Evolutionary conservation across 2,797 vertebrate genomes (phyloP).

Genomic region (Tarsius wallacei): DNA sequence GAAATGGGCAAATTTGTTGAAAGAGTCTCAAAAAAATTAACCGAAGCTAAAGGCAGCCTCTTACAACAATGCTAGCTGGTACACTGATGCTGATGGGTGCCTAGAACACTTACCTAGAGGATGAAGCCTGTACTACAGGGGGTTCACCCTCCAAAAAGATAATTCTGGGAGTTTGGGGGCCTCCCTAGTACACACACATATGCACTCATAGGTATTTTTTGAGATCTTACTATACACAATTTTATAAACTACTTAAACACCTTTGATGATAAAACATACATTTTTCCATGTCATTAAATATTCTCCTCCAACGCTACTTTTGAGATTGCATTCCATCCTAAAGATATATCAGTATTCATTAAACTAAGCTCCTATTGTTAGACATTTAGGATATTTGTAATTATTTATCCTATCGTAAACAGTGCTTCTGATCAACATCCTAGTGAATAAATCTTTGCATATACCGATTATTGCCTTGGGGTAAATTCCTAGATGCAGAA

Average conservation of each 20-base stretch:
- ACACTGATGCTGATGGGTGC: too few species aligned
- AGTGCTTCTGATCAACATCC: slow-evolving; percentile 44
- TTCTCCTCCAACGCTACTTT: slow-evolving; percentile 9
- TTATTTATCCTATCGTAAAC: slow-evolving; percentile 37
- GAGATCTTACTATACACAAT: neutral
- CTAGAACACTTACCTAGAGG: too few species aligned
- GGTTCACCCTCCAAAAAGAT: too few species aligned
- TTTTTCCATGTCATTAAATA: slow-evolving; percentile 48
- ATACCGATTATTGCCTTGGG: slow-evolving; percentile 31
- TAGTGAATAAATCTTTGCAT: slow-evolving; percentile 42
- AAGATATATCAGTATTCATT: slow-evolving; percentile 26
- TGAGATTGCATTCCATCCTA: neutral
- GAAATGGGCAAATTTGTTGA: too few species aligned
- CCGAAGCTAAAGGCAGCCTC: too few species aligned
- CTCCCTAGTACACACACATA: neutral
- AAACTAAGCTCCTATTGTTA: slow-evolving; percentile 28
- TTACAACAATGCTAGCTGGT: too few species aligned
- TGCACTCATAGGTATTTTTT: neutral
- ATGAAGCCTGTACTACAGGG: too few species aligned
- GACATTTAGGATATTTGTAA: slow-evolving; percentile 3
- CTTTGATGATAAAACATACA: neutral
- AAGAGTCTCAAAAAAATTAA: too few species aligned
- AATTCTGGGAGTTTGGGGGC: too few species aligned
- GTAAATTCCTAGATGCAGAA: slow-evolving; percentile 52
- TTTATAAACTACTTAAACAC: slow-evolving; percentile 51